Conservation (phyloP, 1,140 invertebrate genomes). For the Tyrophagus putrescentiae region DNA sequence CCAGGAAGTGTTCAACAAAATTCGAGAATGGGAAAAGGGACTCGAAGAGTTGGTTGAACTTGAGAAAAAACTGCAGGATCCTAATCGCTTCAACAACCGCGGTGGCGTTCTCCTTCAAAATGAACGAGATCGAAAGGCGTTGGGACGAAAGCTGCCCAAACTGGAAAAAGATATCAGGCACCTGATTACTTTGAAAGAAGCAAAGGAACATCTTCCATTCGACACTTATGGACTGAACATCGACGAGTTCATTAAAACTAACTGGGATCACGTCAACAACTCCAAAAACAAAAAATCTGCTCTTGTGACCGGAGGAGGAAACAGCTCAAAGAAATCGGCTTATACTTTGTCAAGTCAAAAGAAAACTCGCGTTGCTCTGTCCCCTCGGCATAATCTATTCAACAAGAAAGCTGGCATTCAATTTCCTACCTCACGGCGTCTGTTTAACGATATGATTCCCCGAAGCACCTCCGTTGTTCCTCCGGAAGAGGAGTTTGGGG, state of each 20-base stretch:
- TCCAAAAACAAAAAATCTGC: not conserved
- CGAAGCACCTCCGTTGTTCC: too few relatives aligned
- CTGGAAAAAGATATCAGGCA: constrained; percentile 35
- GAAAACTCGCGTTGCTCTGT: not conserved
- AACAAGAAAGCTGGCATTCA: too few relatives aligned
- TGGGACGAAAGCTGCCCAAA: constrained; percentile 42
- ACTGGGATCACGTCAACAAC: constrained; percentile 8
- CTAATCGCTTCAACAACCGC: constrained; percentile 62
- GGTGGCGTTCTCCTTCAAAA: constrained; percentile 63
- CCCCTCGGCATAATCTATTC: not conserved
- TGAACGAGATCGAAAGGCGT: constrained; percentile 61
- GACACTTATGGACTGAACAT: constrained; percentile 7
- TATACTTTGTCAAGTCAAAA: not conserved
- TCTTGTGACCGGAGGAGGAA: not conserved
- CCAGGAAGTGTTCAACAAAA: constrained; percentile 38
- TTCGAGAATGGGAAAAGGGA: constrained; percentile 44
- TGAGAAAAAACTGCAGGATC: constrained; percentile 51
- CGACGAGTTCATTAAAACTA: constrained; percentile 7
- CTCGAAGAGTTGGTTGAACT: constrained; percentile 52
- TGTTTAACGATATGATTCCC: too few relatives aligned
- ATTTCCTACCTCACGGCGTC: too few relatives aligned
- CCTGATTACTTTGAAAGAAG: constrained; percentile 30
- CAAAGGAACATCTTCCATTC: constrained; percentile 24
- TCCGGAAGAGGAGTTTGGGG: too few relatives aligned
- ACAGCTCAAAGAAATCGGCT: not conserved